Conservation (phyloP, 37 sponge, comb jelly and placozoan species). For the Halisarca cf. caerulea region DNA sequence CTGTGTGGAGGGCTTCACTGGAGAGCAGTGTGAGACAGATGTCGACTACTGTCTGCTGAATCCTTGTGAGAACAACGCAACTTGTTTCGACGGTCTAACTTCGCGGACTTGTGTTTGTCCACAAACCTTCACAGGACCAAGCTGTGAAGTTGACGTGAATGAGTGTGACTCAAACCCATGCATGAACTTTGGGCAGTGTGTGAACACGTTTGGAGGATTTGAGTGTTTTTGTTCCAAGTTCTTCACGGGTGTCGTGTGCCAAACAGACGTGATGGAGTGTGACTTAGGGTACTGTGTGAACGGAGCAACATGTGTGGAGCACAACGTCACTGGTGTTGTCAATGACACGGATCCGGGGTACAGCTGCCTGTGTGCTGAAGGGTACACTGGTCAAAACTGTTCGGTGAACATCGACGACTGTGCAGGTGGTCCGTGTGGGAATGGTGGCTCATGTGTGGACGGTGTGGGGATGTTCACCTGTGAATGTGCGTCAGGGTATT, state of each 20-base stretch:
- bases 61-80: conserved; percentile 26
- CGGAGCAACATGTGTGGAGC: conserved; percentile 21
- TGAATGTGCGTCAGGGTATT: conserved; percentile 46
- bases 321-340: background rate
- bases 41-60: conserved; percentile 26
- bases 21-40: conserved; percentile 28
- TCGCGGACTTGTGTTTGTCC: background rate
- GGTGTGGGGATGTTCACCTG: conserved; percentile 40
- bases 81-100: conserved; percentile 13
- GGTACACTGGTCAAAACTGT: conserved; percentile 32
- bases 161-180: conserved; percentile 15
- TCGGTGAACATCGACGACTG: conserved; percentile 46
- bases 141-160: conserved; percentile 36
- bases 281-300: conserved; percentile 10
- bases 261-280: conserved; percentile 8
- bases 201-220: conserved; percentile 28
- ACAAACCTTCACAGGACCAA: background rate
- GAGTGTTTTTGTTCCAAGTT: conserved; percentile 21
- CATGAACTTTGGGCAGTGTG: conserved; percentile 6
- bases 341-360: conserved; percentile 3
- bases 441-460: conserved; percentile 57
- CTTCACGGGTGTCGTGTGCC: conserved; percentile 11
- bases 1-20: conserved; percentile 34
- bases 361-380: conserved; percentile 1
- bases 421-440: conserved; percentile 30